Evolutionary conservation across 2,113 vertebrate species (phyloP).

Genomic region (Sapajus apella): DNA sequence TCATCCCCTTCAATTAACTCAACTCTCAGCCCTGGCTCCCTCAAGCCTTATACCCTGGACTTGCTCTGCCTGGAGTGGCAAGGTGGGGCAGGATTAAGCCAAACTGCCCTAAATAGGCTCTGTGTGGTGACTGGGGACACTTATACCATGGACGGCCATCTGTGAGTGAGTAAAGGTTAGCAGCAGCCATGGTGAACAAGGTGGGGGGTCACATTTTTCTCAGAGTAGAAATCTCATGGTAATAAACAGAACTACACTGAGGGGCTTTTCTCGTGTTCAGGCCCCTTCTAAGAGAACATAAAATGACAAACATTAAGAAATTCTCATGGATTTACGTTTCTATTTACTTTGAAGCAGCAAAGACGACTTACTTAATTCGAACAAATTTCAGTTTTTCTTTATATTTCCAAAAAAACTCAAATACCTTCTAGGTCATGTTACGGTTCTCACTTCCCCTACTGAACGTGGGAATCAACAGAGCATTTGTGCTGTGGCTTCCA

Average conservation of each 20-base stretch:
- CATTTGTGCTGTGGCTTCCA: not conserved
- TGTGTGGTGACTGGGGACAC: not conserved
- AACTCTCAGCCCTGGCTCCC: not conserved
- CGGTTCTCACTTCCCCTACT: not conserved
- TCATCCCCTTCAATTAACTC: not conserved
- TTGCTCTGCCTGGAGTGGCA: accelerated
- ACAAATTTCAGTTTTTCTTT: conserved; percentile 45
- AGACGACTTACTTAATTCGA: not conserved
- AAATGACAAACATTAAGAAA: not conserved
- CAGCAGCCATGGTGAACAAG: not conserved
- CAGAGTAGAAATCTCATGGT: not conserved
- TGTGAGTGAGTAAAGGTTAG: not conserved
- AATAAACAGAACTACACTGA: not conserved
- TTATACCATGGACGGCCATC: not conserved
- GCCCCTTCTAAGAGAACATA: not conserved
- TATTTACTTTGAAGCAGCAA: not conserved
- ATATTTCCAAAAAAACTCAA: conserved; percentile 36
- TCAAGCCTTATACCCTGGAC: not conserved
- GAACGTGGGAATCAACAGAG: not conserved
- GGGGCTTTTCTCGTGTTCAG: not conserved
- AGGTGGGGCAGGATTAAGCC: not conserved
- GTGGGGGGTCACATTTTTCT: not conserved
- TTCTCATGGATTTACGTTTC: not conserved
- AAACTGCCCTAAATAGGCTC: not conserved
- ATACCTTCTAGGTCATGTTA: not conserved